phyloP scores from a whole-genome alignment of 2,888 invertebrate species.

The Dysmachus trigonus region DNA sequence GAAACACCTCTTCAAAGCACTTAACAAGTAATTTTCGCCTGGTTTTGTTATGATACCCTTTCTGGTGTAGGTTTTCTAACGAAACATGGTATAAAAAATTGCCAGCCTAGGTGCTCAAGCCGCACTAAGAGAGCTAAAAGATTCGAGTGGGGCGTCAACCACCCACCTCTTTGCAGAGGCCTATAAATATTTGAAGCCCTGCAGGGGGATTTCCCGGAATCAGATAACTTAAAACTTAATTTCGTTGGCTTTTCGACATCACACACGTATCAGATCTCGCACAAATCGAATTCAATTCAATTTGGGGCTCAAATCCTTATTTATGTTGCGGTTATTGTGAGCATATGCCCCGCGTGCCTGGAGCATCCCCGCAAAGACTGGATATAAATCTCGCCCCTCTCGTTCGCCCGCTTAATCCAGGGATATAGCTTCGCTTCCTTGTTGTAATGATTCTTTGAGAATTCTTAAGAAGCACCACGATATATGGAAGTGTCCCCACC shows the following conservation, averaged over 20 bases:
- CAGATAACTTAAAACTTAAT: constrained; percentile 34
- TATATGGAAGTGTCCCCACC: neutral
- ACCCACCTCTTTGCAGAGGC: neutral
- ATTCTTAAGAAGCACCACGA: neutral
- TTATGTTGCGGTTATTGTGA: constrained; percentile 28
- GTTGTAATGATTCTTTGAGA: constrained; percentile 3
- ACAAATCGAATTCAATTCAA: constrained; percentile 38
- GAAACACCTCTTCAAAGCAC: constrained; percentile 15
- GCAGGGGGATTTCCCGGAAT: neutral
- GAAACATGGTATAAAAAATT: neutral
- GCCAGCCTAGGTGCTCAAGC: neutral
- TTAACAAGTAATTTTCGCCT: constrained; percentile 35
- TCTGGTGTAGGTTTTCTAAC: constrained; percentile 16
- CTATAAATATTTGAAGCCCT: constrained; percentile 11
- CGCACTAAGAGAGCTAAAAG: neutral
- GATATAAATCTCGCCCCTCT: neutral
- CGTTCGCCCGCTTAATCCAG: neutral
- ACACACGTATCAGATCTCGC: neutral
- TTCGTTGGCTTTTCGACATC: constrained; percentile 23
- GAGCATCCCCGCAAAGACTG: neutral
- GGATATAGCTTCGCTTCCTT: constrained; percentile 12
- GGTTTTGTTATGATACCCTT: constrained; percentile 31
- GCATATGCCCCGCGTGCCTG: neutral
- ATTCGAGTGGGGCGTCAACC: neutral
- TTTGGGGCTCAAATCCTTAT: constrained; percentile 20